phyloP scores from a whole-genome alignment of 2,888 invertebrate genomes.

The Teinopalpus imperialis region DNA sequence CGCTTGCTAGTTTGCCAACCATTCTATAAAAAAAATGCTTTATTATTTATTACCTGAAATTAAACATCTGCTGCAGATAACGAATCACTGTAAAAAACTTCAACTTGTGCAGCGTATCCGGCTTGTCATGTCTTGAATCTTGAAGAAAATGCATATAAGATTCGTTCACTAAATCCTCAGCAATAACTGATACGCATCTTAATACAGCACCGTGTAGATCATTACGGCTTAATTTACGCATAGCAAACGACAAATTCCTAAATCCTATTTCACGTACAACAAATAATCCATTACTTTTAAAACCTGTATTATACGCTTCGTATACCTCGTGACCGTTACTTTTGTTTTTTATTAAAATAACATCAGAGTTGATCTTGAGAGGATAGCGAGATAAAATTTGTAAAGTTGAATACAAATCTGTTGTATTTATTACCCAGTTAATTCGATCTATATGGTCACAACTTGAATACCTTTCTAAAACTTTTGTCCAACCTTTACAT shows the following conservation, averaged over 20 bases:
- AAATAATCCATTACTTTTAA: constrained; percentile 72
- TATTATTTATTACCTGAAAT: constrained; percentile 86
- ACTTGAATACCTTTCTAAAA: constrained; percentile 33
- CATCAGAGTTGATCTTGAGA: constrained; percentile 71
- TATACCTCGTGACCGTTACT: constrained; percentile 47
- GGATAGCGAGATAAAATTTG: constrained; percentile 51
- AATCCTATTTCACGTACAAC: constrained; percentile 70
- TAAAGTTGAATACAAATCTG: constrained; percentile 40
- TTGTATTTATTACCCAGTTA: constrained; percentile 60
- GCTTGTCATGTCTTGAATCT: constrained; percentile 33
- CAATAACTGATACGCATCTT: constrained; percentile 76
- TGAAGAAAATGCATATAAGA: constrained; percentile 75
- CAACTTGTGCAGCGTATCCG: constrained; percentile 43
- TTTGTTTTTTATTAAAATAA: constrained; percentile 50
- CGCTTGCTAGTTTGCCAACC: too few species aligned
- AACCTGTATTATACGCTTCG: constrained; percentile 81
- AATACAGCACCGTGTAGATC: constrained; percentile 81
- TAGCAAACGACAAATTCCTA: constrained; percentile 57
- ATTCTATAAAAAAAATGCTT: constrained; percentile 24
- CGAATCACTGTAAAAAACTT: constrained; percentile 81
- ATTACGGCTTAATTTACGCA: constrained; percentile 61
- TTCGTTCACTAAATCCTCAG: constrained; percentile 50
- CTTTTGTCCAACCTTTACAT: constrained; percentile 50
- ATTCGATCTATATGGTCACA: constrained; percentile 44
- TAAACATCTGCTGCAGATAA: constrained; percentile 84